Evolutionary conservation across 2,113 vertebrate genomes (phyloP).

Genomic region (Phylloscopus trochilus): DNA sequence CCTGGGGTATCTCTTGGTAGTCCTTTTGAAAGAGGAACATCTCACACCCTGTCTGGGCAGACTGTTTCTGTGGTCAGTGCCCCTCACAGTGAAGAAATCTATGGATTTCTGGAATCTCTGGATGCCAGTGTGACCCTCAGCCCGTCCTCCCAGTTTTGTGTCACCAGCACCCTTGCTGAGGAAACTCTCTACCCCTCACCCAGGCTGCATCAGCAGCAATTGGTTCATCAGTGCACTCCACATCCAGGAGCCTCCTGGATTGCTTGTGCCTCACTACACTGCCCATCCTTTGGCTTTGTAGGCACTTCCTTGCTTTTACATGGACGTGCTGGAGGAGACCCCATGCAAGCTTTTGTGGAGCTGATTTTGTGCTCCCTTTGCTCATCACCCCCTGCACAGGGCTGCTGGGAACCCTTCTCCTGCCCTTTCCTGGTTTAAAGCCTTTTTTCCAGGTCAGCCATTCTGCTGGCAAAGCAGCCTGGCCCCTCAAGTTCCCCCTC

Average conservation of each 20-base stretch:
- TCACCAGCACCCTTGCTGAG: not conserved
- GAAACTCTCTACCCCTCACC: rapidly evolving
- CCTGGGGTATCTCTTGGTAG: not conserved
- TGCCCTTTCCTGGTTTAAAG: not conserved
- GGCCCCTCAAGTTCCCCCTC: rapidly evolving
- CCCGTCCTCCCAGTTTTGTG: not conserved
- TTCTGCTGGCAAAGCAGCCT: not conserved
- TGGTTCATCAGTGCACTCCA: not conserved
- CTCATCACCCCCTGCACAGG: not conserved
- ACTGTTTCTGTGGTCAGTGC: not conserved
- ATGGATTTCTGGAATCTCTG: not conserved
- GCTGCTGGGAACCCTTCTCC: not conserved
- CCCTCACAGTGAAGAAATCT: not conserved
- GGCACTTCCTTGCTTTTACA: not conserved
- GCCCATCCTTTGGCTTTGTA: not conserved
- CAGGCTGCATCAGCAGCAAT: not conserved
- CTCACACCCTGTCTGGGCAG: not conserved
- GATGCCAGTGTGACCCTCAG: not conserved
- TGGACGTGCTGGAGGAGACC: rapidly evolving
- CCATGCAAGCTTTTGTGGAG: not conserved
- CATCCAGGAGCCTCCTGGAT: not conserved
- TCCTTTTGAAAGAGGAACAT: not conserved
- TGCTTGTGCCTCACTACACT: rapidly evolving
- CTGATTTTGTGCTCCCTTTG: not conserved
- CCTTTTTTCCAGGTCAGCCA: not conserved